Evolutionary conservation across 2,888 invertebrate genomes (phyloP), one percentile per base, ranked within the genome.

Genomic region (Diaphora mendica): DNA sequence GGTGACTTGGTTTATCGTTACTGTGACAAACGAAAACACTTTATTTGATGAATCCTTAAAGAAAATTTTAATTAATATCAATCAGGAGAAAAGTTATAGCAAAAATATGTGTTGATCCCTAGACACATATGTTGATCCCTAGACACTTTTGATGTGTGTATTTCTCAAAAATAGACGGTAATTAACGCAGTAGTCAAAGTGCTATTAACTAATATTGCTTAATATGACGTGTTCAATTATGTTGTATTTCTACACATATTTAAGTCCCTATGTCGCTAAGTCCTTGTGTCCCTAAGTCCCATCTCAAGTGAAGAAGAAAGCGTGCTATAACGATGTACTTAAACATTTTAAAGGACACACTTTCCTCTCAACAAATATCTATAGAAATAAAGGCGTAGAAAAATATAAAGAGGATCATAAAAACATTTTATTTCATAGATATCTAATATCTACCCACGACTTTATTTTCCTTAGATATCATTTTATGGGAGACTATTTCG

Each of bases 381-480:
- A 44, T 11, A n/a, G 20, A 39, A 44, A 44, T 67, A 67, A 44
- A 48, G 20, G 66, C 7, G 17, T 39, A 26, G 59, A 59, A 15
- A 66, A 66, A 66, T 66, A 66, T 67, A 30, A 67, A 67, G 20
- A 26, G 30, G 30, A 15, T 8, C 44, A 67, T 67, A 48, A 67
- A 67, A 30, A 20, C 26, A 59, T 48, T 67, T 67, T 67, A 67
- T 67, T 67, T 67, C 67, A 11, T 20, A 30, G 26, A 20, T 67
- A 67, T 59, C 66, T 67, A 48, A 67, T 48, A 42, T 11, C 13
- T 48, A 42, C 11, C 13, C 30, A 48, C 9, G 66, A 30, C n/a
- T 2, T 67, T 67, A 4, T 48, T 67, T 67, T 67, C 44, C 15
- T 59, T 15, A 59, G 59, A 59, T 59, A 59, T 59, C 13, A 26